A percentile compares a stretch with the other conserved stretches of the same genome.
Conservation (phyloP, 1,140 invertebrate species). For the Aleiodes sp. region DNA sequence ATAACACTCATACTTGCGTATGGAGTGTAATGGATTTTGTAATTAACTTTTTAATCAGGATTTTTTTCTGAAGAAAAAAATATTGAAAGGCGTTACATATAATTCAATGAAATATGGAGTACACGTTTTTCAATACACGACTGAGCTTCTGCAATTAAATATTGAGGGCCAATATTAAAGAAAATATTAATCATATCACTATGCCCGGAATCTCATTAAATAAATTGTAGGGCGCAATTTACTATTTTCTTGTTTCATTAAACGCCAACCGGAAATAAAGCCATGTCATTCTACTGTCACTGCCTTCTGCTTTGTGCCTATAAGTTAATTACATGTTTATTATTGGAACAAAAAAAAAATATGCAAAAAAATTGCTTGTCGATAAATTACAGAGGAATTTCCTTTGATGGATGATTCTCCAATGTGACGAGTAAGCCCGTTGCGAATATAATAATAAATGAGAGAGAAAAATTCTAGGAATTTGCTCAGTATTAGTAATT, state of each 20-base stretch:
- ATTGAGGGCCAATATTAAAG: not conserved
- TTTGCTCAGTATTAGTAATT: not conserved
- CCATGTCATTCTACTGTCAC: not conserved
- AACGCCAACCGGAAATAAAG: not conserved
- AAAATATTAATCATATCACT: not conserved
- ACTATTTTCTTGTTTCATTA: not conserved
- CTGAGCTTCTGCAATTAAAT: not conserved
- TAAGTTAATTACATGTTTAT: not conserved
- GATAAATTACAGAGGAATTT: not conserved
- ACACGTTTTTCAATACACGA: not conserved
- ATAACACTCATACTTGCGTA: too few species aligned
- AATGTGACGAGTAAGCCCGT: not conserved
- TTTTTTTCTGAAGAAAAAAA: too few species aligned
- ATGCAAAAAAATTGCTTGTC: slow-evolving; percentile 11
- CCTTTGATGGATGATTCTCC: not conserved
- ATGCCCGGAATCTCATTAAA: not conserved
- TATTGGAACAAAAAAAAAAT: not conserved
- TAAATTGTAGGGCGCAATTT: not conserved
- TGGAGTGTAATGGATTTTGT: too few species aligned
- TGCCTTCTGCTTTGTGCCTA: slow-evolving; percentile 14
- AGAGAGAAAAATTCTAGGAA: too few species aligned
- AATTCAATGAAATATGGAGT: not conserved
- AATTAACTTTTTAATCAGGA: not conserved
- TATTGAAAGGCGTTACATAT: too few species aligned
- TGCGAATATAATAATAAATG: not conserved